phyloP scores from a whole-genome alignment of 1,140 invertebrate species.

The Trichonephila inaurata region DNA sequence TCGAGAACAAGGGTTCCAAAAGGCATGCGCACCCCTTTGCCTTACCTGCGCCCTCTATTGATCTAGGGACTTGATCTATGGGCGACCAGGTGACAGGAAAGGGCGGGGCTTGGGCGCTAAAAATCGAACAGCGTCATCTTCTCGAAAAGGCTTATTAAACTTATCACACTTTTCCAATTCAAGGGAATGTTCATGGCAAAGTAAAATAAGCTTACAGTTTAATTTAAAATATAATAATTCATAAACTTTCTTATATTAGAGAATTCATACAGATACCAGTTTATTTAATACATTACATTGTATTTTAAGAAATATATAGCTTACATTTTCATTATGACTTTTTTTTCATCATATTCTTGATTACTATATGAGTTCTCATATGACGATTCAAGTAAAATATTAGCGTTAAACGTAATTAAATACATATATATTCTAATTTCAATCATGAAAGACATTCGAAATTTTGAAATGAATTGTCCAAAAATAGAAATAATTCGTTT shows the following conservation, averaged over 20 bases:
- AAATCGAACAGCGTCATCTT: constrained; percentile 42
- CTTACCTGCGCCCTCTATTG: constrained; percentile 66
- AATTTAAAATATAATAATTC: not conserved
- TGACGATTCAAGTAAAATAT: no score
- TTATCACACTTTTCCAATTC: not conserved
- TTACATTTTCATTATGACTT: no score
- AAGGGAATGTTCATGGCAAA: not conserved
- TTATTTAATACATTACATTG: no score
- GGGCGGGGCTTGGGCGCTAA: constrained; percentile 53
- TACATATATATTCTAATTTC: no score
- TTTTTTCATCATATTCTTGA: no score
- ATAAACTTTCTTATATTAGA: not conserved
- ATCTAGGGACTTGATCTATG: constrained; percentile 68
- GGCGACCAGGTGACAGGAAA: constrained; percentile 67
- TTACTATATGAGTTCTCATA: no score
- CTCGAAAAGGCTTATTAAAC: not conserved
- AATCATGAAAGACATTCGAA: no score
- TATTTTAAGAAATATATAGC: no score
- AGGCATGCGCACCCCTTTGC: constrained; percentile 13
- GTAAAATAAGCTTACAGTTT: not conserved
- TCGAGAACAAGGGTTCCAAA: not conserved
- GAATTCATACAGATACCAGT: not conserved
- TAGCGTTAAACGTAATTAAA: no score
- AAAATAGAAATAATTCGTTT: no score
- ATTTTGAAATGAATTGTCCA: no score